Evolutionary conservation across 2,888 invertebrate species (phyloP).

Genomic region (Ariolimax columbianus): DNA sequence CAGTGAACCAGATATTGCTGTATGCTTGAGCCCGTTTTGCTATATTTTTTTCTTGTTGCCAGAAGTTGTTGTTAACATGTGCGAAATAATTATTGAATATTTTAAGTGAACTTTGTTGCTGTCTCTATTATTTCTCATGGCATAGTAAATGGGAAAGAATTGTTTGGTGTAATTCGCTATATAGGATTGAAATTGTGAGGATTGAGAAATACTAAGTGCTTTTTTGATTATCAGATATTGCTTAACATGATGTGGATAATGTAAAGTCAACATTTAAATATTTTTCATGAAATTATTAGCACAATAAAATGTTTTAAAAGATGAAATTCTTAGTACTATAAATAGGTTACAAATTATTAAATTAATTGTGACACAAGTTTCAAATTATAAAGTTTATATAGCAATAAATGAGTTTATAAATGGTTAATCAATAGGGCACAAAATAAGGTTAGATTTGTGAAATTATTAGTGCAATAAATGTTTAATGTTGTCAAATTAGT

Average conservation of each 20-base stretch:
- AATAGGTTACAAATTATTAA: too few relatives aligned
- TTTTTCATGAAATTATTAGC: too few relatives aligned
- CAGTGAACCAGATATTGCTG: neutral
- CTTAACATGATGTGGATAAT: neutral
- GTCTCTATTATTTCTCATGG: neutral
- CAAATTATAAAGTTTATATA: too few relatives aligned
- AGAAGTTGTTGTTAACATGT: conserved; percentile 17
- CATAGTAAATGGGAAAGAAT: neutral
- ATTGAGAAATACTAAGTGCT: neutral
- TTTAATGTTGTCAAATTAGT: too few relatives aligned
- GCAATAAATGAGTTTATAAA: too few relatives aligned
- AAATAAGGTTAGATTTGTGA: too few relatives aligned
- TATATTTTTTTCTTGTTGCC: conserved; percentile 20
- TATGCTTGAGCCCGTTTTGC: neutral
- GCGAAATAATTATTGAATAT: conserved; percentile 19
- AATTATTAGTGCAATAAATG: too few relatives aligned
- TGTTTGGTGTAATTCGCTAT: neutral
- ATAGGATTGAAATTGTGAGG: neutral
- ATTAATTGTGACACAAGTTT: too few relatives aligned
- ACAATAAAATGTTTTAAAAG: too few relatives aligned
- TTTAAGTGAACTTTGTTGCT: neutral
- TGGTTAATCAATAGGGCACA: too few relatives aligned
- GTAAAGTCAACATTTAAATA: too few relatives aligned
- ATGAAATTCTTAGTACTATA: too few relatives aligned
- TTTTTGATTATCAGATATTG: neutral